These are phyloP conservation scores for Globodera ellingtonae DNA, from an alignment of 1,140 invertebrate genomes.

Conservation along the genomic window DNA sequence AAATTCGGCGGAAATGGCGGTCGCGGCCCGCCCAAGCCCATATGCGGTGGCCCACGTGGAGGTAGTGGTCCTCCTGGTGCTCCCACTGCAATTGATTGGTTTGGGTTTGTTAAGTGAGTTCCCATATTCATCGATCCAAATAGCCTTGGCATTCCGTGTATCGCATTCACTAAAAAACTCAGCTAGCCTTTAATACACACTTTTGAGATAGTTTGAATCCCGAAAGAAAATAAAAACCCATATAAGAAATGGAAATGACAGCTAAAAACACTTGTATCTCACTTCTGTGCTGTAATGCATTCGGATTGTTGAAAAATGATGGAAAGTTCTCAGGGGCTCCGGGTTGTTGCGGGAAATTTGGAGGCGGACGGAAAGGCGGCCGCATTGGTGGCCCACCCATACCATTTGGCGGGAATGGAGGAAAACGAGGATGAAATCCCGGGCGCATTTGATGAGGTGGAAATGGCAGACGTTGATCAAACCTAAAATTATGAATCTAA, in stretches of 20 bases:
- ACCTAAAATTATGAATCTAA: neutral
- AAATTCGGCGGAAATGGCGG: constrained; percentile 9
- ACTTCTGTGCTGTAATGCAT: neutral
- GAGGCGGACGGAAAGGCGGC: neutral
- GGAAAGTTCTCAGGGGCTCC: neutral
- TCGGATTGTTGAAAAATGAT: constrained; percentile 11
- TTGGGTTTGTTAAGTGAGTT: neutral
- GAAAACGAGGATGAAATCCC: neutral
- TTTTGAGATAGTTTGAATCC: neutral
- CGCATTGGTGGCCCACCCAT: constrained; percentile 6
- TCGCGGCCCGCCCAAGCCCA: neutral
- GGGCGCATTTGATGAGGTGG: constrained; percentile 7
- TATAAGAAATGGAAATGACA: neutral
- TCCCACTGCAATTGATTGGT: neutral
- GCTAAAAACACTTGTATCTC: neutral
- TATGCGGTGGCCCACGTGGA: constrained; percentile 5
- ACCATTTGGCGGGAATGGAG: neutral
- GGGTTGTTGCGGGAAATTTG: neutral
- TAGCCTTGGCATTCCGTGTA: neutral
- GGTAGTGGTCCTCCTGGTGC: neutral
- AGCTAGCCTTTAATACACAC: neutral
- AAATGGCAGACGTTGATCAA: neutral
- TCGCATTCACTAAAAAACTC: constrained; percentile 1
- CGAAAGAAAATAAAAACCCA: neutral
- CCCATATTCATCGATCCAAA: constrained; percentile 3